Percentiles rank a stretch among this genome's conserved stretches.
Conservation (phyloP, 2,113 vertebrate genomes). For the Python bivittatus region DNA sequence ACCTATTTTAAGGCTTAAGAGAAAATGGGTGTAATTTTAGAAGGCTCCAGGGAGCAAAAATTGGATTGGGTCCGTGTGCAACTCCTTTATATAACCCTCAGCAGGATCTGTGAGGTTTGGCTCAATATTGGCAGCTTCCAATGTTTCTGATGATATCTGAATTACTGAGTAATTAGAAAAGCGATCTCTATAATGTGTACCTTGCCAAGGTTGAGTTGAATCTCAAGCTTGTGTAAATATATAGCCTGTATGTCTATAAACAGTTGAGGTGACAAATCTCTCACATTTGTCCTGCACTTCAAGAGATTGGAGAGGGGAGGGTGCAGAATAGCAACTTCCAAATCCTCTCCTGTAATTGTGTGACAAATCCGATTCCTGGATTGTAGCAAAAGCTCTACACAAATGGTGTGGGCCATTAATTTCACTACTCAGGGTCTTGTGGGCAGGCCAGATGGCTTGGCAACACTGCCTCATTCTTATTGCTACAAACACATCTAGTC, state of each 20-base stretch:
- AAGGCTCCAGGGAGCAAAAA: too few species aligned
- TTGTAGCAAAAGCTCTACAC: slow-evolving; percentile 59
- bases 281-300: background rate
- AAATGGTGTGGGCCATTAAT: slow-evolving; percentile 68
- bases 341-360: slow-evolving; percentile 46
- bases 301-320: background rate
- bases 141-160: background rate
- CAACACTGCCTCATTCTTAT: slow-evolving; percentile 66
- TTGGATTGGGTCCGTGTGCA: too few species aligned
- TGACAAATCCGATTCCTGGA: slow-evolving; percentile 63
- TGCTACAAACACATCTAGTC: slow-evolving; percentile 60
- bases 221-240: too few species aligned
- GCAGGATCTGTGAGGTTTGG: background rate
- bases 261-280: background rate
- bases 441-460: slow-evolving; percentile 69
- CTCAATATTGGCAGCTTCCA: background rate
- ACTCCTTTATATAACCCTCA: too few species aligned
- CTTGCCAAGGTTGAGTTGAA: background rate
- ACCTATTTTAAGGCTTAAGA: too few species aligned
- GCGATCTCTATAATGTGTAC: background rate
- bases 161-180: background rate
- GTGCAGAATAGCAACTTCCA: slow-evolving; percentile 22
- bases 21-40: too few species aligned
- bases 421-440: slow-evolving; percentile 62
- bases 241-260: background rate